Conservation (phyloP, 2,888 invertebrate genomes). For the Tetranychus piercei region DNA sequence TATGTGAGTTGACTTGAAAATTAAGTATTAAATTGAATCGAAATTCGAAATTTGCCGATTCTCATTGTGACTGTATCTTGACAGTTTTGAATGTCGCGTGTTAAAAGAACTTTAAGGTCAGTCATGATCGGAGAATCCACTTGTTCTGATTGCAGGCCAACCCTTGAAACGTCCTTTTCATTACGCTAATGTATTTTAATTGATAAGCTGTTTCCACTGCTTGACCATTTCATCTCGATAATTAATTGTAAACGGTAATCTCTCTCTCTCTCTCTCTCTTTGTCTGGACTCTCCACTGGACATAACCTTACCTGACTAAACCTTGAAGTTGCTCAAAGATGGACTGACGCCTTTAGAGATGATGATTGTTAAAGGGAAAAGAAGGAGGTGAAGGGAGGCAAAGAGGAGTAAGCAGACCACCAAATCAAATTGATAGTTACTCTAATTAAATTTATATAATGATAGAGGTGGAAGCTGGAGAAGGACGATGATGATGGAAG, state of each 20-base stretch:
- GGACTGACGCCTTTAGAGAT: background rate
- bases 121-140: no score
- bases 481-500: background rate
- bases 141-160: no score
- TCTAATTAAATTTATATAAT: background rate
- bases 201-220: background rate
- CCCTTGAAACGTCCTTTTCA: no score
- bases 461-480: background rate
- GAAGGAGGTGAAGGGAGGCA: background rate
- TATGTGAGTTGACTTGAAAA: no score
- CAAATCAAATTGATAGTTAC: no score
- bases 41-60: no score
- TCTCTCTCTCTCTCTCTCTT: conserved; percentile 5
- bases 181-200: no score
- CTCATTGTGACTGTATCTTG: no score
- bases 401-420: background rate
- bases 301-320: background rate
- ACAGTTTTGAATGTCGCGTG: no score
- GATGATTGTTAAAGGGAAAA: background rate
- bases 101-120: no score
- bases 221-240: background rate
- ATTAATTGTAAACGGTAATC: background rate
- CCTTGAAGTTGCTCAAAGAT: background rate
- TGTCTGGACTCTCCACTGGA: background rate
- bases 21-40: no score